phyloP scores from a whole-genome alignment of 2,113 vertebrate species.

The Turdus rufiventris region DNA sequence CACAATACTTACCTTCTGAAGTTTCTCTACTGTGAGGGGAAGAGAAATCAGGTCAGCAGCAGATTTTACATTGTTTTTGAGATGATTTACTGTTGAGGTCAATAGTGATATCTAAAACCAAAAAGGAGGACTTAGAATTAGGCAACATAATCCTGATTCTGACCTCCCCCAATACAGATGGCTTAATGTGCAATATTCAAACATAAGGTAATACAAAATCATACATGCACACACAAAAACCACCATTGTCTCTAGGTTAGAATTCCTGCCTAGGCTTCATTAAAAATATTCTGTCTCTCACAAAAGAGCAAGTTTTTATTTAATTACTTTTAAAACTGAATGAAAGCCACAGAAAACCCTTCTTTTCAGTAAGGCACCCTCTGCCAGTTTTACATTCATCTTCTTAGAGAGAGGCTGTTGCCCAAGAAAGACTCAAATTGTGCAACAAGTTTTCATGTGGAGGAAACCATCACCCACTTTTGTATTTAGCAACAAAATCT shows the following conservation, averaged over 20 bases:
- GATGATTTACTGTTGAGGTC: constrained; percentile 86
- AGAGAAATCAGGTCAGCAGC: constrained; percentile 90
- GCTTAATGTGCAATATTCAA: background rate
- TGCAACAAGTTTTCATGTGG: background rate
- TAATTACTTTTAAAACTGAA: background rate
- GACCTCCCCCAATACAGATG: background rate
- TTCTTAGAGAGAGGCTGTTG: background rate
- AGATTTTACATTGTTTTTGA: constrained; percentile 90
- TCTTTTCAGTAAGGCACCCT: background rate
- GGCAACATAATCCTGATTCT: background rate
- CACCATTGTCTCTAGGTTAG: background rate
- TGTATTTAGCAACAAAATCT: background rate
- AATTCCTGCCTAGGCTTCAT: background rate
- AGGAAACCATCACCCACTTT: background rate
- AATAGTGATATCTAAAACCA: constrained; percentile 78
- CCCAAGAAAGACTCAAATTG: background rate
- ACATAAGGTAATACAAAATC: background rate
- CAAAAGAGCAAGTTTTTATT: background rate
- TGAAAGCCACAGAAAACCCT: background rate
- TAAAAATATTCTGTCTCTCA: background rate
- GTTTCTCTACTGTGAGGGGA: constrained; percentile 89
- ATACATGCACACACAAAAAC: background rate
- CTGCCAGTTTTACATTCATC: background rate
- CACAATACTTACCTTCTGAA: constrained; percentile 85
- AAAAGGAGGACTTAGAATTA: background rate